These are phyloP conservation scores for Tetramorium simillimum DNA, from an alignment of 1,140 invertebrate species.

Conservation along the genomic window DNA sequence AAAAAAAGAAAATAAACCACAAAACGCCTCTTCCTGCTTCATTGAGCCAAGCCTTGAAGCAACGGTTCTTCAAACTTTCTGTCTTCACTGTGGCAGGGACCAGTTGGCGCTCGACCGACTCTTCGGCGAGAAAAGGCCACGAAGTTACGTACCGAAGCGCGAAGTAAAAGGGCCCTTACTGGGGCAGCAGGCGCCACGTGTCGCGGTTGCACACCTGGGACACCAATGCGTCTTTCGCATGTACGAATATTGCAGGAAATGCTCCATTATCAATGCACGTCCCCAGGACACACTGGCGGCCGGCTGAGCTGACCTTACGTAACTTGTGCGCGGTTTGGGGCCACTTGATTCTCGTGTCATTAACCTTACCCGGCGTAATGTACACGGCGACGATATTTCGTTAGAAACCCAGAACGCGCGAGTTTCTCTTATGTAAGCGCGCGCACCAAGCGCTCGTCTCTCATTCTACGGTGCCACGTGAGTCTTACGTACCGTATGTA, in stretches of 20 bases:
- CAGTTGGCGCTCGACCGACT: conserved; percentile 50
- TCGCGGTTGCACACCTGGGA: conserved; percentile 29
- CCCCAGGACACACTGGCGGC: not conserved
- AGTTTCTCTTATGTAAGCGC: conserved; percentile 79
- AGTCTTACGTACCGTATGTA: not conserved
- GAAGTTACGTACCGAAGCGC: conserved; percentile 17
- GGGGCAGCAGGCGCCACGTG: conserved; percentile 34
- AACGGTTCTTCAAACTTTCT: conserved; percentile 58
- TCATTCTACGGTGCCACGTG: not conserved
- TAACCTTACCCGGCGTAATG: conserved; percentile 75
- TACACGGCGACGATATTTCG: conserved; percentile 74
- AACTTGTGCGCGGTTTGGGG: conserved; percentile 76
- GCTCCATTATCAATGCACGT: conserved; percentile 42
- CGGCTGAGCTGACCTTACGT: conserved; percentile 73
- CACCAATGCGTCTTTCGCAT: not conserved
- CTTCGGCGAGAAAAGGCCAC: conserved; percentile 30
- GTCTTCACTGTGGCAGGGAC: conserved; percentile 17
- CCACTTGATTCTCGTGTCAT: conserved; percentile 80
- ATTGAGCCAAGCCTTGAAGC: conserved; percentile 27
- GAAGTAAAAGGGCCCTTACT: conserved; percentile 24
- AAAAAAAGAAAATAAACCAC: conserved; percentile 38
- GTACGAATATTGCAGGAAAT: conserved; percentile 42
- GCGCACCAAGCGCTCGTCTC: conserved; percentile 1
- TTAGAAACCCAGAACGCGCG: conserved; percentile 76
- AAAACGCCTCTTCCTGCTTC: conserved; percentile 55